Percentiles rank a stretch among this genome's conserved stretches.
phyloP scores from a whole-genome alignment of 2,797 vertebrate genomes.

The Psittacula echo region DNA sequence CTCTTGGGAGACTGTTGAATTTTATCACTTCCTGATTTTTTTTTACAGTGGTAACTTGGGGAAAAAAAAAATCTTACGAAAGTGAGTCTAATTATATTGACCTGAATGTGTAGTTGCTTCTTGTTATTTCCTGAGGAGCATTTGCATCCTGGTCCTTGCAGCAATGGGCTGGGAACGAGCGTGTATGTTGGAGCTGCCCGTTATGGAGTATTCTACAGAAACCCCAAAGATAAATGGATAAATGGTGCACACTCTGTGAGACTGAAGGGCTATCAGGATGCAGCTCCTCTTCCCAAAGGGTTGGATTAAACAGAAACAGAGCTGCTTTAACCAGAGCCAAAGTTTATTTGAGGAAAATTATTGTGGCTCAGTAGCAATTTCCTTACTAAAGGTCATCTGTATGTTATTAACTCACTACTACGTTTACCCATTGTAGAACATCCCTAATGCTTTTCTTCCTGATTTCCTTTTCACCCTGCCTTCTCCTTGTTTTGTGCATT shows the following conservation, averaged over 20 bases:
- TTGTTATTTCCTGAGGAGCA: neutral
- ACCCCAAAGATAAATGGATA: neutral
- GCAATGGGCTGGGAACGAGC: neutral
- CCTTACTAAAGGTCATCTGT: conserved; percentile 62
- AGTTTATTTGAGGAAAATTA: conserved; percentile 66
- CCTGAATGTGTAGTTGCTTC: neutral
- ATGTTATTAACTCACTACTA: conserved; percentile 59
- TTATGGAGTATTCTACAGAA: neutral
- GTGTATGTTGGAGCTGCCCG: neutral
- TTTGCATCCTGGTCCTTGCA: neutral
- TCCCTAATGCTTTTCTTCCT: conserved; percentile 57
- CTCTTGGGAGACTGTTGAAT: neutral
- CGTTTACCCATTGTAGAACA: conserved; percentile 37
- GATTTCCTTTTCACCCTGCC: conserved; percentile 19
- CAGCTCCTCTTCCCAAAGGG: neutral
- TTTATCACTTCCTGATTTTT: neutral
- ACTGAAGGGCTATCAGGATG: neutral
- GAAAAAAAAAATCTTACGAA: neutral
- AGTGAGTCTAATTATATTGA: neutral
- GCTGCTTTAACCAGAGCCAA: conserved; percentile 35
- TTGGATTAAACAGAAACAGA: conserved; percentile 39
- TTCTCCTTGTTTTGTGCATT: neutral
- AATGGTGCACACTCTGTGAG: neutral
- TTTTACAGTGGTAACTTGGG: neutral
- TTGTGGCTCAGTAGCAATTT: conserved; percentile 58